Conservation (phyloP, 2,888 invertebrate species). For the Chesias legatella region DNA sequence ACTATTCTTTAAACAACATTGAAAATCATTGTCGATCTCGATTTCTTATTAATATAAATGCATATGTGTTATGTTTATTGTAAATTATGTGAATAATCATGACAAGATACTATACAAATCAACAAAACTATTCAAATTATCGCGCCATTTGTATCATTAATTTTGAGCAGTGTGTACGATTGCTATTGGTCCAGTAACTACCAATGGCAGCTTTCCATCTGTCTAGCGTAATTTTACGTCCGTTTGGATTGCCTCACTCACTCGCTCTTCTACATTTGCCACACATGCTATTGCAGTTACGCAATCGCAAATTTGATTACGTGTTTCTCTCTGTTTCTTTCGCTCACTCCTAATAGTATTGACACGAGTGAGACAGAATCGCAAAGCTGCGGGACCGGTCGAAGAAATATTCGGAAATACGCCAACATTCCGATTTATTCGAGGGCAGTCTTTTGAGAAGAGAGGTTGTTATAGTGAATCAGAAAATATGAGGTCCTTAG, state of each 20-base stretch:
- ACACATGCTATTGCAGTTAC: constrained; percentile 50
- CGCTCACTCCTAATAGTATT: constrained; percentile 22
- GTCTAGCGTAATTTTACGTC: constrained; percentile 76
- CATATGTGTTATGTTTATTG: constrained; percentile 3
- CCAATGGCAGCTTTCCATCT: constrained; percentile 87
- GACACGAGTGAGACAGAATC: constrained; percentile 43
- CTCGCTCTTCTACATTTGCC: constrained; percentile 42
- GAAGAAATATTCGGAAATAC: constrained; percentile 67
- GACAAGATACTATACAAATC: not conserved
- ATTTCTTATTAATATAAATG: not conserved
- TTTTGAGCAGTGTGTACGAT: constrained; percentile 64
- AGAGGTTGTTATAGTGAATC: constrained; percentile 59
- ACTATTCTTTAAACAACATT: too few species aligned
- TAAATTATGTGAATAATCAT: not conserved
- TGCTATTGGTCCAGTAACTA: constrained; percentile 64
- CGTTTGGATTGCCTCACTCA: constrained; percentile 40
- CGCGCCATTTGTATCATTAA: constrained; percentile 41
- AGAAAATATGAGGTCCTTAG: constrained; percentile 76
- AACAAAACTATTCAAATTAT: constrained; percentile 41
- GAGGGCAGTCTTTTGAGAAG: constrained; percentile 67
- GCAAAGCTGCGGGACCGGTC: constrained; percentile 46
- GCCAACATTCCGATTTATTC: constrained; percentile 70
- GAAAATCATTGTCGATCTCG: too few species aligned
- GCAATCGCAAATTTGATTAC: constrained; percentile 44
- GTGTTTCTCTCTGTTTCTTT: constrained; percentile 49